Conservation (phyloP, 2,888 invertebrate genomes). For the Crepidodera aurea region DNA sequence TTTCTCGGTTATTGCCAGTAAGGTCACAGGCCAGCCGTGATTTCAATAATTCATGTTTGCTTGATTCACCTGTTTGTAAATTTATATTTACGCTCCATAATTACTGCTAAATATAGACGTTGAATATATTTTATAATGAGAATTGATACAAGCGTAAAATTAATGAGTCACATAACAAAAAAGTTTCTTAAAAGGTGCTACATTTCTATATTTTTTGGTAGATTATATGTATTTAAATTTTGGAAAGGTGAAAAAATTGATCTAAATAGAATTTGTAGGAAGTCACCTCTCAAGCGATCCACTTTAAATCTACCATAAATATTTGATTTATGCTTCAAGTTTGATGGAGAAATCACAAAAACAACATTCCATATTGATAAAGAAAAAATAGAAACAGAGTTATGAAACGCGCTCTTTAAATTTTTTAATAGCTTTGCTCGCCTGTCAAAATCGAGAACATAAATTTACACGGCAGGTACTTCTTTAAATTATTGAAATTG, state of each 20-base stretch:
- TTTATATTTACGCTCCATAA: not conserved
- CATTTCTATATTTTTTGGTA: no score
- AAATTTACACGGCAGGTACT: not conserved
- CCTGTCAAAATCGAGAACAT: slow-evolving; percentile 4
- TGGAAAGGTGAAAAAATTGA: not conserved
- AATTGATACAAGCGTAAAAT: no score
- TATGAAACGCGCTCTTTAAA: not conserved
- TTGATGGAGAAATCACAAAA: slow-evolving; percentile 11
- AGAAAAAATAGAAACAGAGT: slow-evolving; percentile 5
- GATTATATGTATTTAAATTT: not conserved
- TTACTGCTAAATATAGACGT: not conserved
- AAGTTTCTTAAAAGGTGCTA: no score
- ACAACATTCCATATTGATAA: not conserved
- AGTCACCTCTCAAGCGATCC: not conserved
- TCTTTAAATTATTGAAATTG: slow-evolving; percentile 10
- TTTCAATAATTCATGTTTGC: no score
- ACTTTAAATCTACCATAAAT: slow-evolving; percentile 3
- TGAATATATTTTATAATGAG: no score
- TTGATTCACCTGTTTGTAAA: no score
- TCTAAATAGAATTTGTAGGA: not conserved
- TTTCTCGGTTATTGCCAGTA: no score
- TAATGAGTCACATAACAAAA: no score
- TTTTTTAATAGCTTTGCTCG: not conserved
- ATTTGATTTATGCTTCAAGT: slow-evolving; percentile 12
- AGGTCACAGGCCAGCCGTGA: no score